phyloP scores from a whole-genome alignment of 2,888 invertebrate species.

The Nemoura dubitans region DNA sequence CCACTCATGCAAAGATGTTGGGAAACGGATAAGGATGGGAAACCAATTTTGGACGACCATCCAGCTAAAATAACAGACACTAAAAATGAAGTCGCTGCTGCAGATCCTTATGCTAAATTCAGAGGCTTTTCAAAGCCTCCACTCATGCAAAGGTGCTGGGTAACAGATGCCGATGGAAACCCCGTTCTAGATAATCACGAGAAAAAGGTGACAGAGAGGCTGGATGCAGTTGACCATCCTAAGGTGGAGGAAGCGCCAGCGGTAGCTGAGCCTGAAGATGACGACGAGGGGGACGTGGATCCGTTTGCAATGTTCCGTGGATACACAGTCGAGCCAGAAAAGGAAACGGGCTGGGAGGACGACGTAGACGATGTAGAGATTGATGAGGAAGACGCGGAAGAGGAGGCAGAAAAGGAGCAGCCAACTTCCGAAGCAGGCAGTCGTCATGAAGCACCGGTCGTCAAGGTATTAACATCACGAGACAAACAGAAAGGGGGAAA shows the following conservation, averaged over 20 bases:
- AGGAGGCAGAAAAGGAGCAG: constrained; percentile 41
- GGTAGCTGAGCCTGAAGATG: not conserved
- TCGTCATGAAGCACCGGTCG: constrained; percentile 53
- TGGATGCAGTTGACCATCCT: not conserved
- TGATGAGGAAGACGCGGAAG: constrained; percentile 56
- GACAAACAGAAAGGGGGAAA: not conserved
- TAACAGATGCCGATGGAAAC: not conserved
- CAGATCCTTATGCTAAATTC: constrained; percentile 9
- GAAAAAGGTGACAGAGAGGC: not conserved
- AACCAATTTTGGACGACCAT: not conserved
- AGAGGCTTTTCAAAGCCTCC: constrained; percentile 21
- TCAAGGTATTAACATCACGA: constrained; percentile 44
- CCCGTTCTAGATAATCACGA: not conserved
- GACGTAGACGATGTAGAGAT: constrained; percentile 56
- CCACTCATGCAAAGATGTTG: constrained; percentile 50
- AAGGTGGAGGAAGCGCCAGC: not conserved
- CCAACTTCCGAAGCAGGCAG: not conserved
- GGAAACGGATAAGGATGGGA: constrained; percentile 49
- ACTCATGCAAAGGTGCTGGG: constrained; percentile 30
- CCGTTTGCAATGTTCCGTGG: constrained; percentile 21
- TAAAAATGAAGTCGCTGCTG: constrained; percentile 54
- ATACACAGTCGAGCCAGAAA: constrained; percentile 19
- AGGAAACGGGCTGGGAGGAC: constrained; percentile 62
- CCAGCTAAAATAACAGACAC: constrained; percentile 44
- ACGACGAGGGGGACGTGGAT: not conserved